Percentiles rank a stretch among this genome's conserved stretches.
Evolutionary conservation across 1,140 invertebrate species (phyloP).

Genomic region (Elymnias hypermnestra): DNA sequence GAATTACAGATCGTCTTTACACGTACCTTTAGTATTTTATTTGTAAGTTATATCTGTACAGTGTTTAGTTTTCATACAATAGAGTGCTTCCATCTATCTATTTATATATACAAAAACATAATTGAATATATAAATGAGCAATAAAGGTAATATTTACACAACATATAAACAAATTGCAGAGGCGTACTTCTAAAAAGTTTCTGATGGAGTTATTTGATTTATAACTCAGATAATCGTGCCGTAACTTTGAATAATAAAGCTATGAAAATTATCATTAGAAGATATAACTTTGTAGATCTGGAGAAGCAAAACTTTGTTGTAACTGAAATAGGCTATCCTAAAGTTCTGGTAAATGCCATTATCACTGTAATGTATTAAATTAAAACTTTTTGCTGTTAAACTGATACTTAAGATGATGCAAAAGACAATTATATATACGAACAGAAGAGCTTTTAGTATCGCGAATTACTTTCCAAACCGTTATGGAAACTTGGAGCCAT

Average conservation of each 20-base stretch:
- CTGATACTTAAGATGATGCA: too few species aligned
- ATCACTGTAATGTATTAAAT: conserved; percentile 3
- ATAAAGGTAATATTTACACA: not conserved
- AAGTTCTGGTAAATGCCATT: not conserved
- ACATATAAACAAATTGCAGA: not conserved
- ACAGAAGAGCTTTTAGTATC: too few species aligned
- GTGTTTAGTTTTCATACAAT: too few species aligned
- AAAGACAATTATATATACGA: too few species aligned
- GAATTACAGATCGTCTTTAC: too few species aligned
- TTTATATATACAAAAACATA: too few species aligned
- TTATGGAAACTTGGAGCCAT: too few species aligned
- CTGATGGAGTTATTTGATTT: not conserved
- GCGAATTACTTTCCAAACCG: too few species aligned
- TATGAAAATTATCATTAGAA: conserved; percentile 2
- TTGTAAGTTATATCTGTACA: too few species aligned
- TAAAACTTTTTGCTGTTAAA: conserved; percentile 4
- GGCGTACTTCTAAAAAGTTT: not conserved
- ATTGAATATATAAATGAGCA: not conserved
- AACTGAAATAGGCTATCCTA: not conserved
- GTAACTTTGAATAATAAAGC: conserved; percentile 6
- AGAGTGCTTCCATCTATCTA: too few species aligned
- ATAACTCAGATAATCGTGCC: not conserved
- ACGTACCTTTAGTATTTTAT: too few species aligned
- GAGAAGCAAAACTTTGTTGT: not conserved
- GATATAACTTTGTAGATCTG: not conserved